A percentile compares a stretch with the other conserved stretches of the same genome.
phyloP scores from a whole-genome alignment of 2,888 invertebrate genomes.

The Allygus modestus region DNA sequence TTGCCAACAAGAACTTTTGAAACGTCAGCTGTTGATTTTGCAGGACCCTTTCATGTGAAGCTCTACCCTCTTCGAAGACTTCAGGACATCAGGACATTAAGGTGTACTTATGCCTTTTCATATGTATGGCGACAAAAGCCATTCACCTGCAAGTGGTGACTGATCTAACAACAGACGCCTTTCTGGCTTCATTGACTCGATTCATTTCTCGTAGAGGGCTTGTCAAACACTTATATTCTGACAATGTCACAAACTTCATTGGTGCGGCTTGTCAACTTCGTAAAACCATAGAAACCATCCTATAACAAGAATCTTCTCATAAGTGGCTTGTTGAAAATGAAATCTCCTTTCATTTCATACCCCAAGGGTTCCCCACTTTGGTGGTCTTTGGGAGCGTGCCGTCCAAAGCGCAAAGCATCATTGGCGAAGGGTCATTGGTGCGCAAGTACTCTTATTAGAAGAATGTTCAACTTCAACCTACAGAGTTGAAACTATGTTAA shows the following conservation, averaged over 20 bases:
- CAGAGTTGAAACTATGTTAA: slow-evolving; percentile 70
- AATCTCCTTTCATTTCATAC: slow-evolving; percentile 17
- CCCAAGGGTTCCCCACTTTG: slow-evolving; percentile 67
- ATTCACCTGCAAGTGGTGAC: slow-evolving; percentile 71
- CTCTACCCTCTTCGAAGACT: background rate
- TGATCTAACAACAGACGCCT: slow-evolving; percentile 70
- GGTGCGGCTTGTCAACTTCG: slow-evolving; percentile 68
- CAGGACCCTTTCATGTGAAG: slow-evolving; percentile 62
- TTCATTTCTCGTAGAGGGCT: slow-evolving; percentile 70
- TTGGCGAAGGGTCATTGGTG: slow-evolving; percentile 67
- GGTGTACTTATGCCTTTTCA: slow-evolving; percentile 66
- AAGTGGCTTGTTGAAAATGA: background rate
- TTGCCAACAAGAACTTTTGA: slow-evolving; percentile 54
- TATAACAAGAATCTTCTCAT: background rate
- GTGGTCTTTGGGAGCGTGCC: slow-evolving; percentile 71
- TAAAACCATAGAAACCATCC: background rate
- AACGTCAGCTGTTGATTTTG: slow-evolving; percentile 68
- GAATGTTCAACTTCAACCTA: slow-evolving; percentile 69
- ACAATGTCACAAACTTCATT: slow-evolving; percentile 72
- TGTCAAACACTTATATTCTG: slow-evolving; percentile 68
- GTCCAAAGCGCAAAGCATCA: slow-evolving; percentile 71
- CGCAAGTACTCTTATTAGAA: slow-evolving; percentile 69
- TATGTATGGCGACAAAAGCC: slow-evolving; percentile 70
- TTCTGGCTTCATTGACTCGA: slow-evolving; percentile 69
- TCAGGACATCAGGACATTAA: slow-evolving; percentile 59